Evolutionary conservation across 2,797 vertebrate genomes (phyloP).

Genomic region (Euthynnus affinis): DNA sequence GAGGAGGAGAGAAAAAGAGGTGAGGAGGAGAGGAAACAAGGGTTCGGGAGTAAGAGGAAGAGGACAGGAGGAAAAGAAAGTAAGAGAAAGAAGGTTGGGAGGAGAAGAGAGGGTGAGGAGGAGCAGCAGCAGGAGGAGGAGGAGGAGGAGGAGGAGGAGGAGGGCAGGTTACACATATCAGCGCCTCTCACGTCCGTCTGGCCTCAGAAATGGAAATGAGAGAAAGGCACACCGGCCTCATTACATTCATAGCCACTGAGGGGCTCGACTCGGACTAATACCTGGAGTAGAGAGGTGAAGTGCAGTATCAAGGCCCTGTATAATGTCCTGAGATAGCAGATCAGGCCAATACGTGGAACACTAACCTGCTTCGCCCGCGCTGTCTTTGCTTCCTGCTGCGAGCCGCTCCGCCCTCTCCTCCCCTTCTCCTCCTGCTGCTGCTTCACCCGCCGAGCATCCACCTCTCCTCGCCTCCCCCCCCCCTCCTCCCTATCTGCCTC

Average conservation of each 20-base stretch:
- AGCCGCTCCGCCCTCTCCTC: conserved; percentile 49
- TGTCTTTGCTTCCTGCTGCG: conserved; percentile 54
- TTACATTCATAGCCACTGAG: conserved; percentile 48
- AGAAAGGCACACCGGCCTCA: conserved; percentile 40
- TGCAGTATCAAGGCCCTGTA: conserved; percentile 46
- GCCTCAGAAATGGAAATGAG: conserved; percentile 62
- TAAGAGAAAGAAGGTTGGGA: too few relatives aligned
- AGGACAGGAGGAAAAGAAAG: too few relatives aligned
- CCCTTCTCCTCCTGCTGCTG: conserved; percentile 70
- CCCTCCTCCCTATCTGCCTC: conserved; percentile 82
- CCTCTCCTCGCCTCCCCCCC: conserved; percentile 88
- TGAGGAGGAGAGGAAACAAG: too few relatives aligned
- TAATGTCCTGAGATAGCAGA: conserved; percentile 63
- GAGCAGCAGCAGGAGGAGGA: background rate
- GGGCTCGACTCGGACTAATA: conserved; percentile 59
- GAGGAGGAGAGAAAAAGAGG: too few relatives aligned
- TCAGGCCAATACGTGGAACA: conserved; percentile 54
- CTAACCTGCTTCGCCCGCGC: conserved; percentile 68
- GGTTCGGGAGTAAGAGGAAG: too few relatives aligned
- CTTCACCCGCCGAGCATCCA: conserved; percentile 81
- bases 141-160: background rate
- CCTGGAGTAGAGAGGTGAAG: conserved; percentile 57
- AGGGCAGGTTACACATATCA: conserved; percentile 49
- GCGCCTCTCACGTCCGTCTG: conserved; percentile 20
- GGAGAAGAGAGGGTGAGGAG: background rate